Evolutionary conservation across 2,797 vertebrate genomes (phyloP).

Genomic region (Odontamblyopus lacepedii): DNA sequence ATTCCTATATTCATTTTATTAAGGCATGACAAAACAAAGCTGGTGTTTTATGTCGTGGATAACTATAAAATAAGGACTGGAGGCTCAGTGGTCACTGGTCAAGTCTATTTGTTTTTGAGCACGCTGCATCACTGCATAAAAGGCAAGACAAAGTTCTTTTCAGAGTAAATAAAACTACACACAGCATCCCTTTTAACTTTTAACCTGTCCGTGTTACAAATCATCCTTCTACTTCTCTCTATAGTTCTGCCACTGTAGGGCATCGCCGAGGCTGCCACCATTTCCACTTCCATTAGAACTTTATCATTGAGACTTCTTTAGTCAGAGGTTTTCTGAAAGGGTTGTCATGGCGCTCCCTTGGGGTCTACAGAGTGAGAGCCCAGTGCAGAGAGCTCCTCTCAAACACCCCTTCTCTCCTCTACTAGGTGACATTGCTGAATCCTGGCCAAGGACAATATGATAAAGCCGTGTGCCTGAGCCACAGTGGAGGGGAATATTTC

Average conservation of each 20-base stretch:
- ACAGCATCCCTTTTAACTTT: conserved; percentile 48
- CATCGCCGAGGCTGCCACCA: conserved; percentile 48
- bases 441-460: conserved; percentile 84
- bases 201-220: conserved; percentile 57
- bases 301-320: conserved; percentile 72
- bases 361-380: conserved; percentile 62
- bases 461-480: conserved; percentile 81
- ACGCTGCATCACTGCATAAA: not conserved
- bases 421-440: conserved; percentile 82
- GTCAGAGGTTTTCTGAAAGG: conserved; percentile 75
- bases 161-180: conserved; percentile 40
- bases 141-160: conserved; percentile 1
- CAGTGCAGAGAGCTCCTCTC: conserved; percentile 77
- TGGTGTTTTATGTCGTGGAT: not conserved
- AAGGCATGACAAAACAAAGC: not conserved
- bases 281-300: conserved; percentile 73
- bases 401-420: conserved; percentile 77
- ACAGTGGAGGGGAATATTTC: conserved; percentile 81
- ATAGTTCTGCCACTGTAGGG: conserved; percentile 50
- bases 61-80: no score
- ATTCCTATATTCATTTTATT: not conserved
- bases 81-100: not conserved
- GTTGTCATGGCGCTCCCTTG: conserved; percentile 70
- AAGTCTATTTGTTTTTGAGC: not conserved
- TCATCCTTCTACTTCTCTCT: conserved; percentile 48